Conservation (phyloP, 2,797 vertebrate species). For the Stomatorhinus walkeri region DNA sequence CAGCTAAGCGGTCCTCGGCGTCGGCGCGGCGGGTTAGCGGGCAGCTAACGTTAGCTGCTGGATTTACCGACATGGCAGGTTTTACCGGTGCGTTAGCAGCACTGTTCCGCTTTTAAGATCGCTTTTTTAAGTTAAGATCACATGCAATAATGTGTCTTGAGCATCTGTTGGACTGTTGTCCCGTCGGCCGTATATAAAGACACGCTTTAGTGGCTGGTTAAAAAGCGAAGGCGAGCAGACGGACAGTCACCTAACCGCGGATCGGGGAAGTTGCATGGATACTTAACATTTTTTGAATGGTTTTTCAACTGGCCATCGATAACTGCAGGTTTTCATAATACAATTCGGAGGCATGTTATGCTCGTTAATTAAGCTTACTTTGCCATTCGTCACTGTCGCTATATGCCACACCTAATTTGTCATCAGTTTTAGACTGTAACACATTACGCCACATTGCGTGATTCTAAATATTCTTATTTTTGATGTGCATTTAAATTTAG, state of each 20-base stretch:
- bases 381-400: not conserved
- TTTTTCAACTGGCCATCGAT: not conserved
- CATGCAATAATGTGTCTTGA: not conserved
- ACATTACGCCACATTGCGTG: not conserved
- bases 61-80: not conserved
- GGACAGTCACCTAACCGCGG: not conserved
- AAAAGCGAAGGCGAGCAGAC: not conserved
- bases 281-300: not conserved
- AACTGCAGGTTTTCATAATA: not conserved
- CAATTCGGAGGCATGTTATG: not conserved
- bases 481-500: not conserved
- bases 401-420: not conserved
- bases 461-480: not conserved
- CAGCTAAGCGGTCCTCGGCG: not conserved
- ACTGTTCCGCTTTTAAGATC: not conserved
- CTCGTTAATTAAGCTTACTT: not conserved
- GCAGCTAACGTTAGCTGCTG: not conserved
- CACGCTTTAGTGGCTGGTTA: not conserved
- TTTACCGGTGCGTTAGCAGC: not conserved
- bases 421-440: not conserved
- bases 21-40: not conserved
- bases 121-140: not conserved
- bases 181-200: not conserved
- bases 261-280: not conserved
- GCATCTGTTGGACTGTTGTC: not conserved